Base-by-base conservation (phyloP, 2,888 invertebrate species). In the Antitype chi region DNA sequence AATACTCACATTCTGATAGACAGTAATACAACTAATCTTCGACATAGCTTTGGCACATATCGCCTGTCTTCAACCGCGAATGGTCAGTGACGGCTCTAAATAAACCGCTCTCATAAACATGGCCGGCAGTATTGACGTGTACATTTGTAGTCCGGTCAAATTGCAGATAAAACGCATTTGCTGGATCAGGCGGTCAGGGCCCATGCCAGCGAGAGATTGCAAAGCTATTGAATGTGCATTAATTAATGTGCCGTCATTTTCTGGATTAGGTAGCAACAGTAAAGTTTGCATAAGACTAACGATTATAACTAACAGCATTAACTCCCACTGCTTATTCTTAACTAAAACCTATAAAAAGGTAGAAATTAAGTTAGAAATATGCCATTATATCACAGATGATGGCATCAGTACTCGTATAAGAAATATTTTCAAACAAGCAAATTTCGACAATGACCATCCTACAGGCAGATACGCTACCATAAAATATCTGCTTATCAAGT, bases 1-100 rank as follows among this genome's bases (percentile, higher is more conserved):
- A 79, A 25, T 43, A 23, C 25, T 9, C 23, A 8, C 23, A 38
- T n/a, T 55, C 47, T 32, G 67, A 47, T 25, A 63, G 55, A 77
- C 57, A 64, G 25, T 32, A 52, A 25, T 23, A 67, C 23, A 84
- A 49, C 49, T 74, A 71, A 67, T 66, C 67, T 23, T 17, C 23
- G 1, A 49, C 62, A 75, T 32, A 76, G 23, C 66, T 76, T 73
- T 85, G 76, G 81, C 77, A 70, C 67, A 70, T 53, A 52, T 67
- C 25, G 53, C 55, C 25, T 60, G 66, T 73, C 62, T 74, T 47
- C 38, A 23, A 60, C 67, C 82, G n/a, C 64, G 77, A 60, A 77
- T 81, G 82, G 81, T 69, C 81, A 71, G 77, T 62, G 82, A 73
- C 57, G 81, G 72, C 67, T 76, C 43, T 77, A 85, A 83, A 83